Base-by-base conservation (phyloP, 1,140 invertebrate species). In the Cyclargus thomasi region DNA sequence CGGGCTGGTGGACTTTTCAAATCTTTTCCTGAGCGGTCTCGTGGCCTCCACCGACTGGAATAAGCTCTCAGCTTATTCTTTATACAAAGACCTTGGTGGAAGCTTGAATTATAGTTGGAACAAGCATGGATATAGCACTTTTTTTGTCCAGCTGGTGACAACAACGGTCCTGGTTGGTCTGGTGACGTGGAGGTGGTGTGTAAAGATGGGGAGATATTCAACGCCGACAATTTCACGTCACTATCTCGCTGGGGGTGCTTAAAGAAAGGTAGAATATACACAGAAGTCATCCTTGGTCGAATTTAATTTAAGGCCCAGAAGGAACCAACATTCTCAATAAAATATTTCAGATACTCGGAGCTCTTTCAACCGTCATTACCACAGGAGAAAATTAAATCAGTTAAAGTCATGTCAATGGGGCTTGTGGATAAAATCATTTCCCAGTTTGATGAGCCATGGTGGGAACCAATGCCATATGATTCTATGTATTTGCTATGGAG, bases 181-280 rank as follows among this genome's bases (percentile, higher is more conserved):
- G 70, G 70, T 0, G 64, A 71, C 2, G 83, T 86, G 0, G 36
- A 67, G 23, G 83, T 95, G 0, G 81, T 77, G 2, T 93, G 93
- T 73, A 82, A 80, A 53, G 93, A 94, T 75, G 93, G 93, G 0
- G 78, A 89, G 59, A 62, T 74, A 0, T 92, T 93, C 71, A 77
- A 76, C 8, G 93, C 94, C 0, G 91, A 93, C 71, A 92, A 93
- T 79, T 92, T 94, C 0, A 93, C 22, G 91, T 94, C 1, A 95
- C 95, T 0, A 90, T 93, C 0, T 94, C 94, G 0, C 70, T 95
- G 16, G 95, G 94, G 1, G 94, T 53, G 17, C 18, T n/a, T 57
- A 29, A 47, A 65, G 63, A 53, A 8, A 23, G 63, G 66, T 70
- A 21, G 29, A 8, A 29, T 29, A 7, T 7, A 29, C 29, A 29